Conservation (phyloP, 1,140 invertebrate species). For the Ceratitis capitata region DNA sequence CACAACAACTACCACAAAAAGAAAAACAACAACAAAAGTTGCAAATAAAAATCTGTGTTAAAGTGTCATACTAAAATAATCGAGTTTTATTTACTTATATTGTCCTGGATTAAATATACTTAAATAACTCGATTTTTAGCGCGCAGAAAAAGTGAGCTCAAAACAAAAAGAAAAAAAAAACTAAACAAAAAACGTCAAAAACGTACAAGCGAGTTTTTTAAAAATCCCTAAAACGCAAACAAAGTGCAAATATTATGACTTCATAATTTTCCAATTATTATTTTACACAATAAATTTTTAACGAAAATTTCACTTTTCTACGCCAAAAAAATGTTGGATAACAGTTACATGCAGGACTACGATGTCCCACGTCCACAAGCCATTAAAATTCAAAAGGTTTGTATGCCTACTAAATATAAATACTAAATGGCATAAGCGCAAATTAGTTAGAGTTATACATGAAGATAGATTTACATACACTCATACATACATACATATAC, state of each 20-base stretch:
- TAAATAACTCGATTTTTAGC: slow-evolving; percentile 40
- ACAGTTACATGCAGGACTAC: slow-evolving; percentile 57
- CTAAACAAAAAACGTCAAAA: not conserved
- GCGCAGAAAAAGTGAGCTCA: not conserved
- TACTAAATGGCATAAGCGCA: not conserved
- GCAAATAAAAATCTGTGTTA: not conserved
- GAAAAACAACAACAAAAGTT: too few species aligned
- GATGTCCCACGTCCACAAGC: slow-evolving; percentile 58
- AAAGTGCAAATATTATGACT: slow-evolving; percentile 19
- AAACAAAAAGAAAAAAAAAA: not conserved
- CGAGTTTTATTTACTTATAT: slow-evolving; percentile 62
- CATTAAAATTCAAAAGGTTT: slow-evolving; percentile 60
- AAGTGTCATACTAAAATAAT: slow-evolving; percentile 39
- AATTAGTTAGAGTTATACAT: not conserved
- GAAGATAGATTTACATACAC: too few species aligned
- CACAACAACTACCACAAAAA: not conserved
- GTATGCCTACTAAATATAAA: slow-evolving; percentile 46
- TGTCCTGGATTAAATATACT: slow-evolving; percentile 65
- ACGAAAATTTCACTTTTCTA: not conserved
- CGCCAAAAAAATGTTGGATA: slow-evolving; percentile 53
- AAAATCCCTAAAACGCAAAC: not conserved
- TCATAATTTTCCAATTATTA: not conserved
- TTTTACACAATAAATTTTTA: not conserved
- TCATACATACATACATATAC: not conserved
- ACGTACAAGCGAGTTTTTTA: too few species aligned